Evolutionary conservation across 2,888 invertebrate species (phyloP), one percentile per base, ranked within the genome.

Genomic region (Agriotes lineatus): DNA sequence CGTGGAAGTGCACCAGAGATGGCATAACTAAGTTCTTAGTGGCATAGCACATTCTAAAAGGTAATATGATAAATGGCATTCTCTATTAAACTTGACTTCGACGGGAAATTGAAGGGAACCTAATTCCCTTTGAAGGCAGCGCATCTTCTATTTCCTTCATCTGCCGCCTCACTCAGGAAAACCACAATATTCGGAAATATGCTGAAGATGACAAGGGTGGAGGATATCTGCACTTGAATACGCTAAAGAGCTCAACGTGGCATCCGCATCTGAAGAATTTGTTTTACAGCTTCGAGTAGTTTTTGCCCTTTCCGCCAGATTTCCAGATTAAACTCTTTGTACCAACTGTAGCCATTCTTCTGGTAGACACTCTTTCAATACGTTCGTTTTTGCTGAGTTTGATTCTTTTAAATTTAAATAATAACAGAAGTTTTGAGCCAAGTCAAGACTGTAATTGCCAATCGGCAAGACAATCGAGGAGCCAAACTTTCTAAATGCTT

Each of bases 121-220:
- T 64, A 64, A 64, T 57, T 64, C 56, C 56, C 59, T 58, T 58
- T 37, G 52, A 66, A 52, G 20, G 18, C 50, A 30, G 18, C 66
- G 35, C 50, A 52, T 66, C 58, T 59, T 50, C 59, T 58, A 66
- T 66, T 66, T 66, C 66, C 66, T 65, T 58, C 48, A 39, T 25
- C 66, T 66, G 39, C 50, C 66, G 48, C 30, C 33, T 50, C 19
- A 59, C 50, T 39, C 52, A 59, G 57, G 58, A 58, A 65, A 66
- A 59, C 58, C 66, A 58, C 66, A 66, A 66, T 59, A 59, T 25
- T 59, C 59, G 59, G 58, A 59, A 37, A 52, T 66, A 59, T 48
- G 39, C 48, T 52, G 58, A 20, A 50, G 25, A 42, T 66, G 58
- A 52, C 66, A 59, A 52, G 48, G 48, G 42, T 52, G 22, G 25